A percentile compares a stretch with the other conserved stretches of the same genome.
These are phyloP conservation scores for Pelecanoides urinatrix DNA, from an alignment of 2,113 vertebrate genomes.

Conservation along the genomic window DNA sequence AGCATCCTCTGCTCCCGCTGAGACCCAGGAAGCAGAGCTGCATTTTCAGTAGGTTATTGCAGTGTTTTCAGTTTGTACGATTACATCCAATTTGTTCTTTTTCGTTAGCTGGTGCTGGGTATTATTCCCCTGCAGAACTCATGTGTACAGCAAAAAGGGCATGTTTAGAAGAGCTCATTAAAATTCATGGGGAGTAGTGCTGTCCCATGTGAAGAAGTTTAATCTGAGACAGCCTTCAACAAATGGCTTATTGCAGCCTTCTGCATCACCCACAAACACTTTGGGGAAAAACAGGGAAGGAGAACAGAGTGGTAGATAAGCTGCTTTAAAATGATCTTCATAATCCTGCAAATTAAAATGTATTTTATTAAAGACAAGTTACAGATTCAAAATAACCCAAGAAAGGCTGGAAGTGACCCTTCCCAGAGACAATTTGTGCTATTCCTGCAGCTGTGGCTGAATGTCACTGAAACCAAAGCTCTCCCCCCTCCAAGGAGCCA, in stretches of 20 bases:
- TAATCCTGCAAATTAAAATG: conserved; percentile 19
- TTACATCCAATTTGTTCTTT: not conserved
- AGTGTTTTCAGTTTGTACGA: not conserved
- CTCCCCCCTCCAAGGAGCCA: not conserved
- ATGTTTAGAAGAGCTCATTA: not conserved
- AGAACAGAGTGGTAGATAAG: not conserved
- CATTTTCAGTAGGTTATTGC: not conserved
- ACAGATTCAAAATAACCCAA: not conserved
- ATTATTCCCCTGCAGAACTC: not conserved
- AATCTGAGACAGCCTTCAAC: not conserved
- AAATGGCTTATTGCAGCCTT: not conserved
- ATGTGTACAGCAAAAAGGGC: fast-evolving
- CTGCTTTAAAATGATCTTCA: conserved; percentile 19
- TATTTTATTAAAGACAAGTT: not conserved
- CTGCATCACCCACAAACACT: not conserved
- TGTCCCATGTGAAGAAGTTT: conserved; percentile 15
- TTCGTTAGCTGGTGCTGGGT: not conserved
- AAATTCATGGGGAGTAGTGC: not conserved
- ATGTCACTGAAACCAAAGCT: not conserved
- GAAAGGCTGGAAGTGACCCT: not conserved
- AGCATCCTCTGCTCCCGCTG: not conserved
- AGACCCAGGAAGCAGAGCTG: not conserved
- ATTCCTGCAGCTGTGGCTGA: not conserved
- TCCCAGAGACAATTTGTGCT: not conserved
- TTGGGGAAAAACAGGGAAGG: not conserved